A percentile compares a stretch with the other conserved stretches of the same genome.
Evolutionary conservation across 1,140 invertebrate genomes (phyloP).

Genomic region (Eciton burchellii): DNA sequence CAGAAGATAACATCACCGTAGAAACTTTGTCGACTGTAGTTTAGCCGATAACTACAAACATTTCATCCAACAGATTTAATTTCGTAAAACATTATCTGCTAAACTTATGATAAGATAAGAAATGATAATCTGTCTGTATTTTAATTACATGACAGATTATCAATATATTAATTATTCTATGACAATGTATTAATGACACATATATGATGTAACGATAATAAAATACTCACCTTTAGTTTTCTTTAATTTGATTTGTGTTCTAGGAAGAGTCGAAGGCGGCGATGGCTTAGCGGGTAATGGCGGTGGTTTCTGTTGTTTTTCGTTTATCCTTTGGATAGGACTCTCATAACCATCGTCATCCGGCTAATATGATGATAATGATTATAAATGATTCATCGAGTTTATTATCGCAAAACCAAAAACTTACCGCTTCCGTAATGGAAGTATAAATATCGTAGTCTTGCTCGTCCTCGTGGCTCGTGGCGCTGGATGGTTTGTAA

Average conservation of each 20-base stretch:
- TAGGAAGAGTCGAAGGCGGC: constrained; percentile 37
- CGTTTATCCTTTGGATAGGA: constrained; percentile 53
- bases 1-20: too few relatives aligned
- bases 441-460: constrained; percentile 82
- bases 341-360: constrained; percentile 74
- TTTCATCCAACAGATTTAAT: neutral
- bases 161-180: too few relatives aligned
- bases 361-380: constrained; percentile 62
- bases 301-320: constrained; percentile 69
- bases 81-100: neutral
- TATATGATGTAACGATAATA: neutral
- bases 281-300: constrained; percentile 76
- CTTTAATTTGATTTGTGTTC: constrained; percentile 4
- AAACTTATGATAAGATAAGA: neutral
- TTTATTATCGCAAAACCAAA: neutral
- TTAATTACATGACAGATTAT: too few relatives aligned
- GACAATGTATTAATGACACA: too few relatives aligned
- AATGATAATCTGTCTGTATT: neutral
- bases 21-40: neutral
- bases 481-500: constrained; percentile 76
- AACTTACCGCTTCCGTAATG: constrained; percentile 80
- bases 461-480: constrained; percentile 77
- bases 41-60: neutral
- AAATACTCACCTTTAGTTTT: constrained; percentile 62
- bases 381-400: constrained; percentile 5